Evolutionary conservation across 2,888 invertebrate genomes (phyloP).

Genomic region (Hipparchia sbordonii): DNA sequence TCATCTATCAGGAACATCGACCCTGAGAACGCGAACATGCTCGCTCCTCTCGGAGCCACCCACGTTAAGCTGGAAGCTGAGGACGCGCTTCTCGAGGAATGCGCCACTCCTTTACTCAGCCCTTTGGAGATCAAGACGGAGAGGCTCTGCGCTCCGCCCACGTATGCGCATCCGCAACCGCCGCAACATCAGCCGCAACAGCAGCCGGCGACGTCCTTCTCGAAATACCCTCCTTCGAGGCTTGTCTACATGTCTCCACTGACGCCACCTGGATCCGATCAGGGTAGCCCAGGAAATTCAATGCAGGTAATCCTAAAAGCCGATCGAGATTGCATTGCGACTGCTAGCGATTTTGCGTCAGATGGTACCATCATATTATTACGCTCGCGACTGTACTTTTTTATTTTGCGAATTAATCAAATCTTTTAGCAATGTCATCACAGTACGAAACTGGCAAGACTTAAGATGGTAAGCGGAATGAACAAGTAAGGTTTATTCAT

Average conservation of each 20-base stretch:
- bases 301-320: constrained; percentile 73
- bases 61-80: constrained; percentile 92
- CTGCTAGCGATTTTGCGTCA: constrained; percentile 55
- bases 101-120: constrained; percentile 88
- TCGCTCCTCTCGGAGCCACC: constrained; percentile 85
- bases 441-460: background rate
- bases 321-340: constrained; percentile 54
- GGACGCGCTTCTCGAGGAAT: constrained; percentile 81
- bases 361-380: constrained; percentile 66
- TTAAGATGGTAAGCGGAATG: constrained; percentile 41
- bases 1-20: constrained; percentile 94
- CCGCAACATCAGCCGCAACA: constrained; percentile 57
- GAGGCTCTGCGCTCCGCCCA: constrained; percentile 84
- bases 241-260: constrained; percentile 91
- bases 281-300: constrained; percentile 90
- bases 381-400: constrained; percentile 59
- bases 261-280: constrained; percentile 94
- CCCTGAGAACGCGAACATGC: constrained; percentile 94
- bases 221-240: constrained; percentile 75
- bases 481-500: background rate
- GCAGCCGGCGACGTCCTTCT: constrained; percentile 64
- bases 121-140: constrained; percentile 92
- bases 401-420: constrained; percentile 44
- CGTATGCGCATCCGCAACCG: constrained; percentile 62
- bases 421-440: constrained; percentile 22